phyloP scores from a whole-genome alignment of 2,113 vertebrate genomes.

The Tyrannus savana region DNA sequence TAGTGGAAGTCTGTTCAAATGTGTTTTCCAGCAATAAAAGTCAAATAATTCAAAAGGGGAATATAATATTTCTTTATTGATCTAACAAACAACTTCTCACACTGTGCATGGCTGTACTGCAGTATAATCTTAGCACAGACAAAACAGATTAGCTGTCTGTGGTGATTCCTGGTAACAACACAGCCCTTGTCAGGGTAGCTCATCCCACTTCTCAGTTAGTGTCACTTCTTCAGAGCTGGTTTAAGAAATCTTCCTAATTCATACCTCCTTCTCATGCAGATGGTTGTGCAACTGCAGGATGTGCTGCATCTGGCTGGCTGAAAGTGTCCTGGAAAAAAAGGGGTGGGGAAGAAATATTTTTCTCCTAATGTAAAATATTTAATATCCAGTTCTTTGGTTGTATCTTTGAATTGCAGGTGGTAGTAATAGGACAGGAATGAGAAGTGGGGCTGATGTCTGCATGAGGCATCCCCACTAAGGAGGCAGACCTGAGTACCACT shows the following conservation, averaged over 20 bases:
- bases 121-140: neutral
- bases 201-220: neutral
- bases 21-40: neutral
- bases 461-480: neutral
- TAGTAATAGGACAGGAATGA: neutral
- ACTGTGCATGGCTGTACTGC: neutral
- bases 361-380: neutral
- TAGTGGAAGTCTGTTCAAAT: neutral
- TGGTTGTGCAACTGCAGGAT: neutral
- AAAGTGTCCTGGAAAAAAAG: neutral
- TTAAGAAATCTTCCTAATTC: neutral
- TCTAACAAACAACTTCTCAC: neutral
- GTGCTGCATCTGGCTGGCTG: neutral
- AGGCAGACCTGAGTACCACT: neutral
- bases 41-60: neutral
- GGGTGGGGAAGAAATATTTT: rapidly evolving
- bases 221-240: neutral
- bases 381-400: neutral
- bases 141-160: neutral
- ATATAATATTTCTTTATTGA: neutral
- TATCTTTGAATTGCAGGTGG: neutral
- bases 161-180: neutral
- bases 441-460: neutral
- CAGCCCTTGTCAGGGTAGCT: neutral
- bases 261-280: neutral